Percentiles rank a stretch among this genome's conserved stretches.
phyloP scores from a whole-genome alignment of 2,113 vertebrate genomes.

The Atrichornis clamosus region DNA sequence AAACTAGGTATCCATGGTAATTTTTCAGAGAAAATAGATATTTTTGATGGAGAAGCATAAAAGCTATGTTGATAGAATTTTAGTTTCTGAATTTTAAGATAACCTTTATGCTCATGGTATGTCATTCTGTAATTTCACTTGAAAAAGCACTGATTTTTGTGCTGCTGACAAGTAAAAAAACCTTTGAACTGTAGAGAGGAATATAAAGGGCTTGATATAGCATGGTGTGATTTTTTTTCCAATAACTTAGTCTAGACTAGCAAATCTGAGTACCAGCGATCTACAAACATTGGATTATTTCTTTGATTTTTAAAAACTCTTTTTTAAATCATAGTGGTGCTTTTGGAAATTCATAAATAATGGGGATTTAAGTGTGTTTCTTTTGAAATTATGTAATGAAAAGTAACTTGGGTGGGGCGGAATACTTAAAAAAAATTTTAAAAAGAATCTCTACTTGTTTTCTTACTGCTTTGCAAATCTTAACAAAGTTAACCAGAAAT shows the following conservation, averaged over 20 bases:
- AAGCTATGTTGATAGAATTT: not conserved
- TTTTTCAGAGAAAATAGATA: not conserved
- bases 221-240: not conserved
- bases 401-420: rapidly evolving
- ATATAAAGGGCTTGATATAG: not conserved
- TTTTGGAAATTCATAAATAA: not conserved
- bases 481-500: not conserved
- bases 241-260: not conserved
- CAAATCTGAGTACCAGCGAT: not conserved
- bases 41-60: not conserved
- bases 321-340: not conserved
- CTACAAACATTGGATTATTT: not conserved
- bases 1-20: not conserved
- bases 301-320: not conserved
- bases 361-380: not conserved
- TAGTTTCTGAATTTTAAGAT: not conserved
- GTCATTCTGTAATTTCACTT: not conserved
- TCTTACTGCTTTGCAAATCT: not conserved
- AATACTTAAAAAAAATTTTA: not conserved
- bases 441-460: not conserved
- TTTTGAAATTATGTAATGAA: not conserved
- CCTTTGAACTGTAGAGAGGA: not conserved
- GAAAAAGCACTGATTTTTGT: not conserved
- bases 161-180: not conserved
- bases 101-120: not conserved